Conservation (phyloP, 2,888 invertebrate species). For the Didymodactylos carnosus region DNA sequence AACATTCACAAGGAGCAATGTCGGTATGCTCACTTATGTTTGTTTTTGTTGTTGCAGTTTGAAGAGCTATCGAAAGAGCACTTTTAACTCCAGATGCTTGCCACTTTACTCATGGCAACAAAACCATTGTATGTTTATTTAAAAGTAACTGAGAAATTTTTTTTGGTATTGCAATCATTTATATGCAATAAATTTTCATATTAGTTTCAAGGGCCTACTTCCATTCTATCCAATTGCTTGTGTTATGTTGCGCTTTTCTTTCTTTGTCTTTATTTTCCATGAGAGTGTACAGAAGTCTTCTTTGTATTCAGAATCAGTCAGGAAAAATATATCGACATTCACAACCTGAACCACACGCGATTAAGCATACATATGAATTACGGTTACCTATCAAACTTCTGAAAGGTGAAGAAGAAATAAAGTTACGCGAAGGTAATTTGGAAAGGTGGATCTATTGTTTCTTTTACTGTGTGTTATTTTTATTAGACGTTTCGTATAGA, state of each 20-base stretch:
- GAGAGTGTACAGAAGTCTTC: not conserved
- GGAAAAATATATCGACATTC: too few relatives aligned
- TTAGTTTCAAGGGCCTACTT: too few relatives aligned
- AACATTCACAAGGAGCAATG: not conserved
- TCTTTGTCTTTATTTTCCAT: not conserved
- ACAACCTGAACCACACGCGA: not conserved
- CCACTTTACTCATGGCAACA: too few relatives aligned
- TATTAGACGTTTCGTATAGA: not conserved
- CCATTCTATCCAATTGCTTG: too few relatives aligned
- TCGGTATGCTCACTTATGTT: not conserved
- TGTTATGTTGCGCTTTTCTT: too few relatives aligned
- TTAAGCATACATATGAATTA: not conserved
- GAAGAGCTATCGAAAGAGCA: too few relatives aligned
- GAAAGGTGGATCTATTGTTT: not conserved
- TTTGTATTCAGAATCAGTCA: not conserved
- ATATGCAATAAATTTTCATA: too few relatives aligned
- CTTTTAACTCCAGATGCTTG: too few relatives aligned
- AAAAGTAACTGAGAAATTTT: too few relatives aligned
- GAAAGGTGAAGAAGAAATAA: not conserved
- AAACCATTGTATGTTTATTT: too few relatives aligned
- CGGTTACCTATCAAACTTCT: not conserved
- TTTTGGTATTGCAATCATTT: too few relatives aligned
- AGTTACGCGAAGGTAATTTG: not conserved
- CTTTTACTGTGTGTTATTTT: not conserved
- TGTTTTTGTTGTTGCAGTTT: not conserved